These are phyloP conservation scores for Pollimyrus isidori DNA, from an alignment of 2,113 vertebrate genomes.

Conservation along the genomic window DNA sequence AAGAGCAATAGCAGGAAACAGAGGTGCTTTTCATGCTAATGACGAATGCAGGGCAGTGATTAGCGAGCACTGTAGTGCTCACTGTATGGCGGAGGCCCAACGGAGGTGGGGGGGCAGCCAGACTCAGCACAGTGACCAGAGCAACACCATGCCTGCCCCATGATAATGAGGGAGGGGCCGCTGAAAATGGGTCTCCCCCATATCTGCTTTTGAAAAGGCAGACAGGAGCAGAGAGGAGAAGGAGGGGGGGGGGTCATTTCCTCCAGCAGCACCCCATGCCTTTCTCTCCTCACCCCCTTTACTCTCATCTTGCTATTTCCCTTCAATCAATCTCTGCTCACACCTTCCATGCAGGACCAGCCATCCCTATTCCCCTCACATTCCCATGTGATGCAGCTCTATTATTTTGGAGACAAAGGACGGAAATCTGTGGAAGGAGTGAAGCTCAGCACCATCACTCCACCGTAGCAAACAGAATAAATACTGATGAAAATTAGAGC, in stretches of 20 bases:
- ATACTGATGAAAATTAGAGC: background rate
- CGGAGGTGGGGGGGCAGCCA: conserved; percentile 43
- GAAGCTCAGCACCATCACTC: conserved; percentile 44
- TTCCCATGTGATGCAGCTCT: conserved; percentile 48
- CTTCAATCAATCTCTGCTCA: conserved; percentile 15
- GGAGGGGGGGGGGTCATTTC: background rate
- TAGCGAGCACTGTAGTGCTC: background rate
- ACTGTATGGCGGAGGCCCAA: conserved; percentile 35
- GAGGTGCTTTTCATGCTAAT: background rate
- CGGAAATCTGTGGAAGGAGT: conserved; percentile 51
- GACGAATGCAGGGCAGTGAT: background rate
- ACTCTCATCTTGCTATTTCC: background rate
- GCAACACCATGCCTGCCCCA: conserved; percentile 48
- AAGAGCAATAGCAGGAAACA: background rate
- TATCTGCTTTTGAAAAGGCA: conserved; percentile 53
- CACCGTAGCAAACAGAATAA: background rate
- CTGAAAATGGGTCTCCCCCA: conserved; percentile 62
- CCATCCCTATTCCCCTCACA: conserved; percentile 35
- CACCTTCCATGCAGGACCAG: conserved; percentile 38
- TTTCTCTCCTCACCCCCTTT: background rate
- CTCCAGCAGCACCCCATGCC: conserved; percentile 9
- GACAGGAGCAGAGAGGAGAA: conserved; percentile 16
- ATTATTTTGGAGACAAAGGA: conserved; percentile 65
- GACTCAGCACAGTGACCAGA: conserved; percentile 31
- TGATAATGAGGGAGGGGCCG: conserved; percentile 49